Evolutionary conservation across 2,888 invertebrate genomes (phyloP).

Genomic region (Cheilosia pagana): DNA sequence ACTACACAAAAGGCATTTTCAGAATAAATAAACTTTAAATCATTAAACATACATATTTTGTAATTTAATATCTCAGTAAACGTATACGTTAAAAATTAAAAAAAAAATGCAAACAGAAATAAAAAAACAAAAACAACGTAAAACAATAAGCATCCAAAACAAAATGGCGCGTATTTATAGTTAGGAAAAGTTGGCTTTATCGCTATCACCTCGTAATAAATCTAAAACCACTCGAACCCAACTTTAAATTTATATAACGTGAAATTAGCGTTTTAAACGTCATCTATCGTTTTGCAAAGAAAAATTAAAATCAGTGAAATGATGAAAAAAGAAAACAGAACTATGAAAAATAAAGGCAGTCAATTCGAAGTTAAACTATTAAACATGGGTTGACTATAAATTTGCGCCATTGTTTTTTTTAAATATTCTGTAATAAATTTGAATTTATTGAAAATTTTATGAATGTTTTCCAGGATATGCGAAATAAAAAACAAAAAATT

Average conservation of each 20-base stretch:
- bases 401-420: constrained; percentile 17
- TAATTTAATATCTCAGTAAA: constrained; percentile 55
- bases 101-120: neutral
- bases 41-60: constrained; percentile 47
- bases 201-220: too few relatives aligned
- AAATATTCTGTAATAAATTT: constrained; percentile 9
- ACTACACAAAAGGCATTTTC: constrained; percentile 70
- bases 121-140: neutral
- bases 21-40: constrained; percentile 62
- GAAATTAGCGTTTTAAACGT: too few relatives aligned
- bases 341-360: too few relatives aligned
- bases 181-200: too few relatives aligned
- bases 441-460: neutral
- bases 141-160: neutral
- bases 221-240: too few relatives aligned
- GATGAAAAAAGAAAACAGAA: too few relatives aligned
- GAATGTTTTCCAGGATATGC: constrained; percentile 36
- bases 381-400: too few relatives aligned
- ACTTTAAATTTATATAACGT: too few relatives aligned
- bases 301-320: too few relatives aligned
- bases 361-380: too few relatives aligned
- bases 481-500: constrained; percentile 31
- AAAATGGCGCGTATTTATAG: neutral
- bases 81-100: constrained; percentile 10
- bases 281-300: too few relatives aligned